These are phyloP conservation scores for Gryon sp. DNA, from an alignment of 1,140 invertebrate genomes.

Conservation along the genomic window DNA sequence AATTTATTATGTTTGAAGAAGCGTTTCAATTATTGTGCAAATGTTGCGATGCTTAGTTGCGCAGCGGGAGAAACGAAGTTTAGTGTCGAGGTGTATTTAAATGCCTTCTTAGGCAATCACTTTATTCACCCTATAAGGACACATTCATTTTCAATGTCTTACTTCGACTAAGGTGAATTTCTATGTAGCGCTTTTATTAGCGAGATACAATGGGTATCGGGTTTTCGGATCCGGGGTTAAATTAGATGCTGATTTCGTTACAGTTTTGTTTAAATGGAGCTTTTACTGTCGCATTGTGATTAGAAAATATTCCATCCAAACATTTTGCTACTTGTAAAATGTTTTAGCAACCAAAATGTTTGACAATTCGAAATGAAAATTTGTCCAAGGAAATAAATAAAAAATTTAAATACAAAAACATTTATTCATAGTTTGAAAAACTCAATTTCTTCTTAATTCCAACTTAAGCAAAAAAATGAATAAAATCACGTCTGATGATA, in stretches of 20 bases:
- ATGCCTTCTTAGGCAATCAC: constrained; percentile 39
- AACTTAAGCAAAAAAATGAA: too few species aligned
- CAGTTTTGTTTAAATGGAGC: not conserved
- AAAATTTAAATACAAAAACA: too few species aligned
- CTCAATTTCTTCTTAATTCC: too few species aligned
- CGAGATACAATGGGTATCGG: constrained; percentile 33
- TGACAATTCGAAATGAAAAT: too few species aligned
- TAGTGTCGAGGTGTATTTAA: constrained; percentile 21
- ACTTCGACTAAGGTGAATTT: constrained; percentile 25
- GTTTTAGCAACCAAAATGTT: too few species aligned
- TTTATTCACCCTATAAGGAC: constrained; percentile 48
- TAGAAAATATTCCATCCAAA: constrained; percentile 1
- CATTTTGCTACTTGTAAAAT: too few species aligned
- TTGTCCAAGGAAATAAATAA: too few species aligned
- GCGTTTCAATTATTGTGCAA: constrained; percentile 53
- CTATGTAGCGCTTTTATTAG: constrained; percentile 46
- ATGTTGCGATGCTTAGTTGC: constrained; percentile 12
- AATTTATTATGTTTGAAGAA: constrained; percentile 32
- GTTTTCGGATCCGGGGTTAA: constrained; percentile 18
- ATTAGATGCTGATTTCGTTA: constrained; percentile 43
- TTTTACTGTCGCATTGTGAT: constrained; percentile 5
- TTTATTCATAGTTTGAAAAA: too few species aligned
- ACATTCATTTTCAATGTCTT: constrained; percentile 52
- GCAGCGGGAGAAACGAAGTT: constrained; percentile 8
- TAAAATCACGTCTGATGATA: too few species aligned